phyloP scores from a whole-genome alignment of 2,113 vertebrate species.

The Sinocyclocheilus rhinocerous region DNA sequence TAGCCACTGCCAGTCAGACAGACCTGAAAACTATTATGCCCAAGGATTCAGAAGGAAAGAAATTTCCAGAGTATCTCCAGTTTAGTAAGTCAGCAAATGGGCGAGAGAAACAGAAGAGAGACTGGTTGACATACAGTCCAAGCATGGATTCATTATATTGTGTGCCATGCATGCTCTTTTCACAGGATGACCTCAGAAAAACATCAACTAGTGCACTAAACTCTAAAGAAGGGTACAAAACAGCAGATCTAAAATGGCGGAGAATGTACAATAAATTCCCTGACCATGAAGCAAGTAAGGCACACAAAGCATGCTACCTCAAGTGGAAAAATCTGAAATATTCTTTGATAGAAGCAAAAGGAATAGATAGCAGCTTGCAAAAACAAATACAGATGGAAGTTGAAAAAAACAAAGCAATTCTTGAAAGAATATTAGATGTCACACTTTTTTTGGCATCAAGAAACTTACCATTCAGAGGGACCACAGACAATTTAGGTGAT shows the following conservation, averaged over 20 bases:
- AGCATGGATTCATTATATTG: not conserved
- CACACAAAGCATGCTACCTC: constrained; percentile 3
- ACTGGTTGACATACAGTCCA: not conserved
- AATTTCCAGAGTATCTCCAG: too few relatives aligned
- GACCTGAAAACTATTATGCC: too few relatives aligned
- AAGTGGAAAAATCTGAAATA: constrained; percentile 1
- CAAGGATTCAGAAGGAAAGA: too few relatives aligned
- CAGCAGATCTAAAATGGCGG: not conserved
- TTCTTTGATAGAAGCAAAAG: not conserved
- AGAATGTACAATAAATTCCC: constrained; percentile 3
- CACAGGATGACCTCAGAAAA: not conserved
- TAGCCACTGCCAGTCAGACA: too few relatives aligned
- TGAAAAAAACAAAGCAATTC: not conserved
- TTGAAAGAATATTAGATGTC: constrained; percentile 1
- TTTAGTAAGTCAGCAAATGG: not conserved
- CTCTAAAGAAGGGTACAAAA: not conserved
- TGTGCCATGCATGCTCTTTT: not conserved
- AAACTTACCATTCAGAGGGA: not conserved
- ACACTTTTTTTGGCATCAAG: constrained; percentile 4
- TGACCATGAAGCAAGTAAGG: not conserved
- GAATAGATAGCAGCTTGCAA: not conserved
- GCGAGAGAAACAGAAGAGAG: not conserved
- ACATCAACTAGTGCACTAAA: not conserved
- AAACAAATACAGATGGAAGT: not conserved
- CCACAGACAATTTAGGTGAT: not conserved